phyloP scores from a whole-genome alignment of 2,797 vertebrate species.

The Chromis chromis region DNA sequence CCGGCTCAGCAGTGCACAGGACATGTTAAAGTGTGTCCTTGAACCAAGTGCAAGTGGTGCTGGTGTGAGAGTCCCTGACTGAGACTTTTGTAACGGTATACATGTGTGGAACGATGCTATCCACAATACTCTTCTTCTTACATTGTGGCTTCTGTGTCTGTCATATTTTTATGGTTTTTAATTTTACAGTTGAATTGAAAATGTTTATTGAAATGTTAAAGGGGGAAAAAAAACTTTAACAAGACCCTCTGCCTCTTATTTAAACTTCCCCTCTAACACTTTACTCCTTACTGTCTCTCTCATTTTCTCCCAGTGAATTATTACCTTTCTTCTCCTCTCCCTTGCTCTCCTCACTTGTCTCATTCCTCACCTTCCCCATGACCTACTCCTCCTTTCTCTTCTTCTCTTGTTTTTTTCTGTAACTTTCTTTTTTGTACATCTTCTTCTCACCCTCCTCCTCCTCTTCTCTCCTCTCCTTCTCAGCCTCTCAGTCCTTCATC shows the following conservation, averaged over 20 bases:
- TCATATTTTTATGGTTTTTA: slow-evolving; percentile 1
- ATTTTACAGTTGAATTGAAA: not conserved
- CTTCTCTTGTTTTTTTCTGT: slow-evolving; percentile 28
- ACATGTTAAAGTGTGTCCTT: slow-evolving; percentile 15
- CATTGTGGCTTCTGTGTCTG: not conserved
- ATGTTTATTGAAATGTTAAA: not conserved
- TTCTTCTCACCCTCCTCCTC: slow-evolving; percentile 27
- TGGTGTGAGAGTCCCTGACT: not conserved
- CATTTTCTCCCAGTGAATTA: not conserved
- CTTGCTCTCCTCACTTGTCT: slow-evolving; percentile 4
- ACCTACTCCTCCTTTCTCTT: slow-evolving; percentile 16
- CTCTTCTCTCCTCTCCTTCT: slow-evolving; percentile 21
- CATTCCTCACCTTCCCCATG: slow-evolving; percentile 14
- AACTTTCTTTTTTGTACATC: slow-evolving; percentile 24
- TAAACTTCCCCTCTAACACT: not conserved
- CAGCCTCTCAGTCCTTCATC: slow-evolving; percentile 69
- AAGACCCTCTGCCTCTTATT: slow-evolving; percentile 13
- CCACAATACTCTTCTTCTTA: not conserved
- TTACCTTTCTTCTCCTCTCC: not conserved
- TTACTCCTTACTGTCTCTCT: not conserved
- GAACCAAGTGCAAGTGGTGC: not conserved
- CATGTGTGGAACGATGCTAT: not conserved
- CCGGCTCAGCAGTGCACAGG: slow-evolving; percentile 27
- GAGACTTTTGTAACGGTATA: slow-evolving; percentile 5
- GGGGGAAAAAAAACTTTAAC: not conserved